phyloP scores from a whole-genome alignment of 2,888 invertebrate genomes.

The Lacanobia wlatinum region DNA sequence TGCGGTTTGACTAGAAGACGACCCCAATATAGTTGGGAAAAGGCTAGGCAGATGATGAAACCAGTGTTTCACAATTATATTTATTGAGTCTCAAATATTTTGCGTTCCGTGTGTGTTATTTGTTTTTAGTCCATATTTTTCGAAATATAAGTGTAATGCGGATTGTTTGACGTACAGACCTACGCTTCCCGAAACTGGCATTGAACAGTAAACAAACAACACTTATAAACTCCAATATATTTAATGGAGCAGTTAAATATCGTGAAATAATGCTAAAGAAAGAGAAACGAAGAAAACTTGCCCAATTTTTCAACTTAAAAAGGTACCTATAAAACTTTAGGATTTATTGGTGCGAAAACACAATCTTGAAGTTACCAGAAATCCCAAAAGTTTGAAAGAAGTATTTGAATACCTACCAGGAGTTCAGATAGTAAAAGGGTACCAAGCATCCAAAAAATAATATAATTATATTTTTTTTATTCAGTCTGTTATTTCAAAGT shows the following conservation, averaged over 20 bases:
- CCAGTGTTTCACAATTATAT: no score
- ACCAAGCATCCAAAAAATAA: no score
- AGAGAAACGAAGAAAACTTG: constrained; percentile 16
- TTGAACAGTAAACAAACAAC: background rate
- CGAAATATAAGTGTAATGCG: background rate
- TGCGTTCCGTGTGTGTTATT: background rate
- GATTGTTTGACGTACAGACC: background rate
- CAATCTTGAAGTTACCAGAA: constrained; percentile 36
- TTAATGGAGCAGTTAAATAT: background rate
- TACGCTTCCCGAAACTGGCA: background rate
- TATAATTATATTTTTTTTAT: no score
- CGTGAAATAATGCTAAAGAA: constrained; percentile 3
- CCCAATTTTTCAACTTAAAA: constrained; percentile 27
- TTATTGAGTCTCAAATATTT: background rate
- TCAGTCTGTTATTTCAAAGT: no score
- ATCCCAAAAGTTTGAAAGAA: constrained; percentile 26
- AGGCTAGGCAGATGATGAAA: no score
- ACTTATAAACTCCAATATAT: background rate
- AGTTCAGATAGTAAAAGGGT: constrained; percentile 2
- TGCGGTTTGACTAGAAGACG: no score
- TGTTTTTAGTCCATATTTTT: background rate
- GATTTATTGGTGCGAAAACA: constrained; percentile 35
- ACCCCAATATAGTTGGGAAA: no score
- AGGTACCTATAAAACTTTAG: constrained; percentile 12
- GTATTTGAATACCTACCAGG: constrained; percentile 19